These are phyloP conservation scores for Cyclura pinguis DNA, from an alignment of 2,797 vertebrate genomes.

Conservation along the genomic window DNA sequence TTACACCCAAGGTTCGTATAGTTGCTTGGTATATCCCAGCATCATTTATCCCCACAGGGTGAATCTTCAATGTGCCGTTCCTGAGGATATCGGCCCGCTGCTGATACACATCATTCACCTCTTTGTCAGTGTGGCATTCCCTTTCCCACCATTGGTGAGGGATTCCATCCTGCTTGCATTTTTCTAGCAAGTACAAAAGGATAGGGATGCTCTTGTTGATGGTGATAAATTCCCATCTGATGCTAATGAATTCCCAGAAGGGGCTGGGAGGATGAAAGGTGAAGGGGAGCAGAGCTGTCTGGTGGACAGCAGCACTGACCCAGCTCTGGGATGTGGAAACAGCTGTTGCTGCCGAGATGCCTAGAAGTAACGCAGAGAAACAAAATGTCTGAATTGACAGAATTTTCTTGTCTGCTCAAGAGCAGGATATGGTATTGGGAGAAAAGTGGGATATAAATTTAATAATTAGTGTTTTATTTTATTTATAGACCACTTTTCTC, in stretches of 20 bases:
- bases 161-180: not conserved
- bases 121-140: not conserved
- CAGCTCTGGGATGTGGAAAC: not conserved
- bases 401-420: too few relatives aligned
- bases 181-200: not conserved
- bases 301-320: not conserved
- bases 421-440: not conserved
- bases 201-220: not conserved
- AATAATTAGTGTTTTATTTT: not conserved
- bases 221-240: not conserved
- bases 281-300: not conserved
- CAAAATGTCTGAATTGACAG: not conserved
- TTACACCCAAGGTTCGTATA: not conserved
- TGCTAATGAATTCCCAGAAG: not conserved
- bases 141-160: not conserved
- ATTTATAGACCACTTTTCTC: too few relatives aligned
- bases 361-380: not conserved
- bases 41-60: not conserved
- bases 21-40: not conserved
- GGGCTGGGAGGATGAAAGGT: not conserved
- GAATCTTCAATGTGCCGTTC: slow-evolving; percentile 12
- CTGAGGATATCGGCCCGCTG: not conserved
- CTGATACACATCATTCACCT: not conserved
- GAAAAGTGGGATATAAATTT: not conserved
- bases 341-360: not conserved